Base-by-base conservation (phyloP, 2,113 vertebrate species). In the Corythornis cristatus region DNA sequence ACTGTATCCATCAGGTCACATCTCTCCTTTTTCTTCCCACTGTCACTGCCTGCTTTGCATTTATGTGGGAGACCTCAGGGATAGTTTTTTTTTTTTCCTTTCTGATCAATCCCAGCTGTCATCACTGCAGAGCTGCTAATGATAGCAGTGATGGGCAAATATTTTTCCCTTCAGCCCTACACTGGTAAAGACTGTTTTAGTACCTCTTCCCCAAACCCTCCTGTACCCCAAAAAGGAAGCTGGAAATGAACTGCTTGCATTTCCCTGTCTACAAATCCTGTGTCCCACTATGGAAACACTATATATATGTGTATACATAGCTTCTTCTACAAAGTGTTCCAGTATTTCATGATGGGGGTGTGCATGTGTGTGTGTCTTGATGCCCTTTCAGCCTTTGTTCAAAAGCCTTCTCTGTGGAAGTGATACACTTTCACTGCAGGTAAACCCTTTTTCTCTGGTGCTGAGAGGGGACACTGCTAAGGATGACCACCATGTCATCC, bases 71-170 rank as follows among this genome's bases (percentile, higher is more conserved):
- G 78, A 62, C 65, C 85, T 87, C 68, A 78, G 84, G 65, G 78
- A 70, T 82, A 35, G 61, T 70, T 95, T 77, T 93, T 94, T 93
- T 94, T 80, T 37, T 37, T 35, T 8, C 35, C 77, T 78, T 87
- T 93, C 91, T 93, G 88, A 96, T 95, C 79, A 89, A 83, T 88
- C 40, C 43, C 79, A 84, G 73, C 60, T 84, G 82, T 93, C 86
- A 86, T 37, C 40, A 23, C 79, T 74, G 81, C 57, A 80, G 33
- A 88, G 50, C 40, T 88, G 68, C 58, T 92, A 86, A 94, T 35
- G 60, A 89, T 40, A 73, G 53, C 1, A 1, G 66, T 4, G 8
- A 66, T 56, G 48, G 40, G 48, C 58, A 93, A 93, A 93, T 1
- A 77, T 21, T 84, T 89, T 90, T 81, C 31, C 58, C 61, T 62